Conservation (phyloP, 2,797 vertebrate species). For the Sebastolobus altivelis region DNA sequence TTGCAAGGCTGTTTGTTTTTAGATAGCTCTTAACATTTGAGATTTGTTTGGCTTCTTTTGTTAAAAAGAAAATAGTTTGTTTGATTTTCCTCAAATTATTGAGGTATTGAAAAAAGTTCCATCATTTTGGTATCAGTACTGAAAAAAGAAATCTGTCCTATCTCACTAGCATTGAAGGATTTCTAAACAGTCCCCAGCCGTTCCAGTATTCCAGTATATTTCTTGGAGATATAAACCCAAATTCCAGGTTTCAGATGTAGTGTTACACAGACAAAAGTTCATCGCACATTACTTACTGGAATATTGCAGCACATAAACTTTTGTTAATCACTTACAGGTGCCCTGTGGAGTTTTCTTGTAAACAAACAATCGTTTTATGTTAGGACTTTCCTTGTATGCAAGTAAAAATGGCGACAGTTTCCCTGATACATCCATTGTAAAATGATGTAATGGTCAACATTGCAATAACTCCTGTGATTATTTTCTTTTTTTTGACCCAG, state of each 20-base stretch:
- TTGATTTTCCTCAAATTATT: not conserved
- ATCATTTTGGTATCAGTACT: no score
- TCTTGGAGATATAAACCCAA: not conserved
- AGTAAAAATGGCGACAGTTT: not conserved
- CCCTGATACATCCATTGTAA: not conserved
- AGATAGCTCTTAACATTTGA: not conserved
- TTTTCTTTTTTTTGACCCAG: slow-evolving; percentile 71
- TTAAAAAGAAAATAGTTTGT: not conserved
- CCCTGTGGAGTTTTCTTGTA: no score
- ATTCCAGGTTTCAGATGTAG: not conserved
- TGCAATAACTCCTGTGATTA: not conserved
- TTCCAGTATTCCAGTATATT: not conserved
- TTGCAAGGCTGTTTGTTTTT: no score
- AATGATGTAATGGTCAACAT: not conserved
- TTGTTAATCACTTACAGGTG: not conserved
- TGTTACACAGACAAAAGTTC: not conserved
- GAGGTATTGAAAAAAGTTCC: not conserved
- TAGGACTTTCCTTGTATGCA: not conserved
- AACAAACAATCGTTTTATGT: not conserved
- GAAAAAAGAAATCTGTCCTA: not conserved
- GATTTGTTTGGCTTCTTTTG: not conserved
- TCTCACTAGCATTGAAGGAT: not conserved
- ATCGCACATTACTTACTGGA: not conserved
- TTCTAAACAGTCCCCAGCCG: not conserved
- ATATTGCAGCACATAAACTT: not conserved